Conservation (phyloP, 37 sponge, comb jelly and placozoan genomes). For the Ianthella basta region DNA sequence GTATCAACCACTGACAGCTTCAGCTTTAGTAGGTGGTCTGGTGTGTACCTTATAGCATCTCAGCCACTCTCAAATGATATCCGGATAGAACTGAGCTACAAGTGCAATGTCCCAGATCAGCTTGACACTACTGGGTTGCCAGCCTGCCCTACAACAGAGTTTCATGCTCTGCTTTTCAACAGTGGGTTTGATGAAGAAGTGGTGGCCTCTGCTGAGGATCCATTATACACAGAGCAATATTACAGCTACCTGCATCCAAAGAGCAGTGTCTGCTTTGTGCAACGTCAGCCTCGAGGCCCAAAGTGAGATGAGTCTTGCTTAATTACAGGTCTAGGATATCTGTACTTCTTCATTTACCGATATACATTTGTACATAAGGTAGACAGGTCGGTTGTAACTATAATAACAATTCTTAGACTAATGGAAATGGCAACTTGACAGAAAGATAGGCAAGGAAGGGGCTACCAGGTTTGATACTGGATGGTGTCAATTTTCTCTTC, state of each 20-base stretch:
- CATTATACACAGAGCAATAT: background rate
- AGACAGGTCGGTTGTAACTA: no score
- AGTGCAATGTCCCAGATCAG: background rate
- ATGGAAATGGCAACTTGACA: no score
- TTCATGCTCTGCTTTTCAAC: background rate
- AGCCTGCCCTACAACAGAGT: constrained; percentile 12
- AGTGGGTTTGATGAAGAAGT: constrained; percentile 15
- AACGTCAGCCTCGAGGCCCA: background rate
- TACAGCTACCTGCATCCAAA: background rate
- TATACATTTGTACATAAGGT: no score
- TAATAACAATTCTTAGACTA: no score
- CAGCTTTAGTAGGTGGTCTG: constrained; percentile 17
- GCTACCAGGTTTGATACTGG: no score
- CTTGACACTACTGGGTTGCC: background rate
- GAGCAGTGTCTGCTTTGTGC: background rate
- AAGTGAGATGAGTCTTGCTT: background rate
- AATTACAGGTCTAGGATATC: no score
- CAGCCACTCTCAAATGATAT: no score
- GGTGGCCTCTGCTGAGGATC: background rate
- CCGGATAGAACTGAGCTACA: background rate
- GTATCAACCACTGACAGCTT: background rate
- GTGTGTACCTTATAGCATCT: background rate
- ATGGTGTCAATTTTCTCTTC: no score
- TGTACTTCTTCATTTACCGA: no score
- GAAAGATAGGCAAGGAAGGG: no score